Evolutionary conservation across 2,797 vertebrate species (phyloP).

Genomic region (Thripadectes ignobilis): DNA sequence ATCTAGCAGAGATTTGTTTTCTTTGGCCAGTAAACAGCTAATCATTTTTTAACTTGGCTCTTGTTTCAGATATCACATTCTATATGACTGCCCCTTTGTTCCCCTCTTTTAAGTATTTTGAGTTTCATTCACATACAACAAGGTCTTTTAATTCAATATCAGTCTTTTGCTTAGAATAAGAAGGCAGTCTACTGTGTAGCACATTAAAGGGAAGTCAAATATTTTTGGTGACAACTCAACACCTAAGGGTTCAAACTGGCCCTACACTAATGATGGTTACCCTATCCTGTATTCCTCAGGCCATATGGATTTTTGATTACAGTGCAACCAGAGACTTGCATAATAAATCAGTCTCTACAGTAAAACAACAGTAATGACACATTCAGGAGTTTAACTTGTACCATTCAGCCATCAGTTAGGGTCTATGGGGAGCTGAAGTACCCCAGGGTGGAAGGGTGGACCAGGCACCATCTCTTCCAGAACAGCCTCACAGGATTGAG

Average conservation of each 20-base stretch:
- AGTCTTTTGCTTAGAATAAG: not conserved
- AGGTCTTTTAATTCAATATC: not conserved
- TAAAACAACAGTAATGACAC: not conserved
- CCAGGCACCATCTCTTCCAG: not conserved
- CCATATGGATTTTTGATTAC: conserved; percentile 1
- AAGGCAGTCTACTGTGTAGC: not conserved
- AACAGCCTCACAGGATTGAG: not conserved
- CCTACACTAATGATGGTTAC: not conserved
- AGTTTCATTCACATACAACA: not conserved
- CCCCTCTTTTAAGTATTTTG: not conserved
- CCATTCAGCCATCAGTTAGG: not conserved
- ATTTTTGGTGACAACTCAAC: conserved; percentile 30
- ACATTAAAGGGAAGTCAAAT: conserved; percentile 13
- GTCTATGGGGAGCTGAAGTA: not conserved
- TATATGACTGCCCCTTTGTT: not conserved
- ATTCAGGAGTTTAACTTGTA: not conserved
- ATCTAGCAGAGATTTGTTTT: conserved; percentile 16
- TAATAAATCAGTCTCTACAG: not conserved
- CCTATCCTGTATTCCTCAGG: not conserved
- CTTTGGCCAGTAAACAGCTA: conserved; percentile 41
- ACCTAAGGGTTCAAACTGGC: not conserved
- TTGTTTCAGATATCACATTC: conserved; percentile 30
- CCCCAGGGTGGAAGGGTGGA: not conserved
- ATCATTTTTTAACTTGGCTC: not conserved
- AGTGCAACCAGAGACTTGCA: not conserved